These are phyloP conservation scores for Neogale vison DNA, from an alignment of 2,113 vertebrate species.

Conservation along the genomic window DNA sequence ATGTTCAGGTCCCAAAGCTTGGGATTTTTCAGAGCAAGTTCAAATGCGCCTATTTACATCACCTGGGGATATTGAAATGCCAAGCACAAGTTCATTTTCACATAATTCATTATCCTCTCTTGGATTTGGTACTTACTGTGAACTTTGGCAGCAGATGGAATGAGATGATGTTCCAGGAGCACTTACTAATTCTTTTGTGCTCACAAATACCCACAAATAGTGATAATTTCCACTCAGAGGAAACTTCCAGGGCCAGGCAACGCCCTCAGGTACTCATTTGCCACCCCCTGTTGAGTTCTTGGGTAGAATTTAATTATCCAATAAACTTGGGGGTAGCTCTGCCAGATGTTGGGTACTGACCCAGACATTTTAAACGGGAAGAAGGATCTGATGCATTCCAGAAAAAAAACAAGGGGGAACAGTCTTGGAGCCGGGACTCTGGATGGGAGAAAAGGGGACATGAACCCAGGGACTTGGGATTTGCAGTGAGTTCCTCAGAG, in stretches of 20 bases:
- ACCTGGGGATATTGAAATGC: conserved; percentile 80
- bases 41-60: conserved; percentile 76
- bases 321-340: conserved; percentile 59
- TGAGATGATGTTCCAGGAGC: conserved; percentile 49
- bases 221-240: conserved; percentile 74
- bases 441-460: background rate
- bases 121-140: conserved; percentile 77
- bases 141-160: conserved; percentile 78
- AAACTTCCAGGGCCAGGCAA: conserved; percentile 67
- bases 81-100: conserved; percentile 78
- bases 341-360: conserved; percentile 73
- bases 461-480: background rate
- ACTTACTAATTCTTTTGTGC: conserved; percentile 68
- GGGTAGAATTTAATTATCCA: conserved; percentile 78
- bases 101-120: conserved; percentile 80
- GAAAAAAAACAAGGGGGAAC: background rate
- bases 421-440: background rate
- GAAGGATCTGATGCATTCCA: conserved; percentile 12
- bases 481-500: background rate
- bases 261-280: conserved; percentile 72
- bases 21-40: conserved; percentile 70
- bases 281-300: conserved; percentile 72
- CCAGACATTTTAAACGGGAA: conserved; percentile 34
- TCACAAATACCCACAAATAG: conserved; percentile 56
- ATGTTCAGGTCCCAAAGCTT: conserved; percentile 79